Conservation (phyloP, 2,113 vertebrate species). For the Dermatemys mawii region DNA sequence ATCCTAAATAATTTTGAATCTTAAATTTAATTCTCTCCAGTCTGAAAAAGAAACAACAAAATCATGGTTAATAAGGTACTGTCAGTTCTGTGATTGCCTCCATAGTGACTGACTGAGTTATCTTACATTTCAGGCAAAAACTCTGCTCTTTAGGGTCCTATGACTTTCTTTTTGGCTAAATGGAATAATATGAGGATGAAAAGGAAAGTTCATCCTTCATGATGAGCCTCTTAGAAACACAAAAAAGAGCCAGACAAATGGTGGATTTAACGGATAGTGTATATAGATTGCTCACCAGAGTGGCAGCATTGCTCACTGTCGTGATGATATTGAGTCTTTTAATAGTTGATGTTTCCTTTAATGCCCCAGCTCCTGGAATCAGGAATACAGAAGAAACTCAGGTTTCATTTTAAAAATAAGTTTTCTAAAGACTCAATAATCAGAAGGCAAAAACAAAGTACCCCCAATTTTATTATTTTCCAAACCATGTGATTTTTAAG, state of each 20-base stretch:
- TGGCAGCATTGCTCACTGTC: background rate
- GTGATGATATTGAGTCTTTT: background rate
- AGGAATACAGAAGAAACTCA: background rate
- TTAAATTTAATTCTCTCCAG: background rate
- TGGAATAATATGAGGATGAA: background rate
- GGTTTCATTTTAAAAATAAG: background rate
- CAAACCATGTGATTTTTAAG: background rate
- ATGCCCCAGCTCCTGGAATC: background rate
- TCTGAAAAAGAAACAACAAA: background rate
- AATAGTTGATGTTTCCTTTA: background rate
- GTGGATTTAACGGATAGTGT: background rate
- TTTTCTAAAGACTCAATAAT: background rate
- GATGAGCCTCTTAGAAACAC: background rate
- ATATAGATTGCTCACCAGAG: background rate
- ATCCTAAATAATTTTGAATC: background rate
- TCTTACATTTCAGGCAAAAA: background rate
- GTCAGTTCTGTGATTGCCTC: background rate
- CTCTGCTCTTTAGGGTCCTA: background rate
- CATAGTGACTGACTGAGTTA: background rate
- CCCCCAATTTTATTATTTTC: background rate
- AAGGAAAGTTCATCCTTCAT: background rate
- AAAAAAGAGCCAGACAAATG: background rate
- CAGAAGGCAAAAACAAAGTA: background rate
- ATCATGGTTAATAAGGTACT: background rate
- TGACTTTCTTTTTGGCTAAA: background rate